Percentiles rank a stretch among this genome's conserved stretches.
phyloP scores from a whole-genome alignment of 1,140 invertebrate species.

The Sitobion miscanthi region DNA sequence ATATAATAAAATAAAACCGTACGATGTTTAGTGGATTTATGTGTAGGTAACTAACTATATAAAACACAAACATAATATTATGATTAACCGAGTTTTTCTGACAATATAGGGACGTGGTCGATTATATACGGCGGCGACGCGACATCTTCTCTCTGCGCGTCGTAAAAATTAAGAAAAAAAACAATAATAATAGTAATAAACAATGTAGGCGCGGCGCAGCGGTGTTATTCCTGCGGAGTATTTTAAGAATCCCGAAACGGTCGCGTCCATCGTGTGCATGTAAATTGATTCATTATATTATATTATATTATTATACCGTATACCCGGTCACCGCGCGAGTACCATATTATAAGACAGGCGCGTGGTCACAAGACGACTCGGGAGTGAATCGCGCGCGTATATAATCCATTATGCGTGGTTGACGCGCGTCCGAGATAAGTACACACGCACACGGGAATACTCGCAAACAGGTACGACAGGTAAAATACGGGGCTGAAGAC shows the following conservation, averaged over 20 bases:
- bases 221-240: neutral
- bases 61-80: neutral
- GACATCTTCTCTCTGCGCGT: neutral
- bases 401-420: constrained; percentile 10
- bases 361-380: neutral
- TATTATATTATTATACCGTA: neutral
- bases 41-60: neutral
- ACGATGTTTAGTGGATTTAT: neutral
- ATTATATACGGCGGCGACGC: neutral
- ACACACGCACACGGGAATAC: neutral
- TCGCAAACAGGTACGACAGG: neutral
- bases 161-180: neutral
- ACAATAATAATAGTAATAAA: neutral
- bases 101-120: neutral
- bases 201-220: neutral
- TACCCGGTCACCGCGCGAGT: neutral
- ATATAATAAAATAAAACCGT: neutral
- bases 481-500: neutral
- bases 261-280: neutral
- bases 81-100: neutral
- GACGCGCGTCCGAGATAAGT: neutral
- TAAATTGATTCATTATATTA: constrained; percentile 46
- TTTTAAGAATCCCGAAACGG: constrained; percentile 3
- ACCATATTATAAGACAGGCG: neutral
- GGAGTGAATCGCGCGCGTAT: neutral